A percentile compares a stretch with the other conserved stretches of the same genome.
Evolutionary conservation across 1,140 invertebrate genomes (phyloP).

Genomic region (Trichonephila clavipes): DNA sequence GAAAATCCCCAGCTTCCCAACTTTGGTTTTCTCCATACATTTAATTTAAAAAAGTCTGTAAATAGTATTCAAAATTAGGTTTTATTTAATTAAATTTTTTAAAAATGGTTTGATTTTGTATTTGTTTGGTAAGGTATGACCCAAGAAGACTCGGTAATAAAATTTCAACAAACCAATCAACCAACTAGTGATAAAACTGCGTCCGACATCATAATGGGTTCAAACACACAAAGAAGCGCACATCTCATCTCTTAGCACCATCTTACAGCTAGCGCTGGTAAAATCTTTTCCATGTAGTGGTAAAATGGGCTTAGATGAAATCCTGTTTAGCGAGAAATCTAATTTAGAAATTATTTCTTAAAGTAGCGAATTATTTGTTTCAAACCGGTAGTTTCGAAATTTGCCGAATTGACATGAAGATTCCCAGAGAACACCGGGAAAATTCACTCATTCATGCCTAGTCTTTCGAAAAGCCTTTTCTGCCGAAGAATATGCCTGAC

Average conservation of each 20-base stretch:
- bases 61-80: too few relatives aligned
- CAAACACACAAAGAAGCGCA: not conserved
- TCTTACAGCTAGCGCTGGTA: not conserved
- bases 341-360: slow-evolving; percentile 54
- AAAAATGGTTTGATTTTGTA: too few relatives aligned
- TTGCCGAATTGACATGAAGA: slow-evolving; percentile 43
- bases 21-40: too few relatives aligned
- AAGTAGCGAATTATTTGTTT: slow-evolving; percentile 64
- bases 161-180: too few relatives aligned
- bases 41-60: too few relatives aligned
- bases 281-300: slow-evolving; percentile 17
- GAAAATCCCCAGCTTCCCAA: too few relatives aligned
- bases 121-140: too few relatives aligned
- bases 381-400: slow-evolving; percentile 59
- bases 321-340: slow-evolving; percentile 61
- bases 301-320: slow-evolving; percentile 52
- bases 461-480: slow-evolving; percentile 32
- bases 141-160: too few relatives aligned
- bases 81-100: too few relatives aligned
- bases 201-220: too few relatives aligned
- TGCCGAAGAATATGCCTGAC: not conserved
- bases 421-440: slow-evolving; percentile 2
- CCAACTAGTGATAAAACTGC: too few relatives aligned
- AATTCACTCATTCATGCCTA: not conserved
- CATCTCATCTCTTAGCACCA: not conserved